phyloP scores from a whole-genome alignment of 2,113 vertebrate species.

The Podocnemis expansa region DNA sequence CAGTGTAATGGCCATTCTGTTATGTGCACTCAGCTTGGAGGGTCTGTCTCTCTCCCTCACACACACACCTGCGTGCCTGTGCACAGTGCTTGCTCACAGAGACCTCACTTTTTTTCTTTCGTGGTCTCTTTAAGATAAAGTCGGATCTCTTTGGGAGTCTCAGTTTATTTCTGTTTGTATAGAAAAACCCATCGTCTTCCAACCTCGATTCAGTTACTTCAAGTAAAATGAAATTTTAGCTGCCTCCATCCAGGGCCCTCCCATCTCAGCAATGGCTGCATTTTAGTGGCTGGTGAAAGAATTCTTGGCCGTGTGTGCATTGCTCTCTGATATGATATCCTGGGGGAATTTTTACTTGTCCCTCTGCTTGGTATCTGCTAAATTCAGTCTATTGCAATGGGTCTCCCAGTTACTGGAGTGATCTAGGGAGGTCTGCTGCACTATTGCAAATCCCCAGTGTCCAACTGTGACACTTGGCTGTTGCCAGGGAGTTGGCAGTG shows the following conservation, averaged over 20 bases:
- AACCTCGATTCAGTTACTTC: background rate
- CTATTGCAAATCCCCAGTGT: background rate
- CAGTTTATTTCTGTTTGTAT: background rate
- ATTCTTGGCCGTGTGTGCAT: background rate
- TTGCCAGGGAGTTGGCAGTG: background rate
- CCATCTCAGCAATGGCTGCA: background rate
- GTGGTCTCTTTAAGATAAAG: background rate
- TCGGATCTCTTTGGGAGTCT: background rate
- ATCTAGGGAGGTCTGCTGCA: background rate
- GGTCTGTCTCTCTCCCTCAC: no score
- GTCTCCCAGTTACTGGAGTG: background rate
- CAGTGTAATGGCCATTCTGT: background rate
- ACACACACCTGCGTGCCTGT: no score
- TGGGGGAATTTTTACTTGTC: background rate
- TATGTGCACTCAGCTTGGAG: background rate
- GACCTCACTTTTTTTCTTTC: background rate
- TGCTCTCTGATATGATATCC: background rate
- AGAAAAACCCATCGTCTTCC: background rate
- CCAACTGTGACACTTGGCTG: background rate
- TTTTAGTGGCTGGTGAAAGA: background rate
- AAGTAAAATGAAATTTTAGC: background rate
- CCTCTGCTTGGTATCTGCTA: background rate
- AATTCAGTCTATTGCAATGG: background rate
- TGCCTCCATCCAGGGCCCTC: background rate
- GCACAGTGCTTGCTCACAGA: background rate